phyloP scores from a whole-genome alignment of 2,888 invertebrate species.

The Drosophila melanosoma region DNA sequence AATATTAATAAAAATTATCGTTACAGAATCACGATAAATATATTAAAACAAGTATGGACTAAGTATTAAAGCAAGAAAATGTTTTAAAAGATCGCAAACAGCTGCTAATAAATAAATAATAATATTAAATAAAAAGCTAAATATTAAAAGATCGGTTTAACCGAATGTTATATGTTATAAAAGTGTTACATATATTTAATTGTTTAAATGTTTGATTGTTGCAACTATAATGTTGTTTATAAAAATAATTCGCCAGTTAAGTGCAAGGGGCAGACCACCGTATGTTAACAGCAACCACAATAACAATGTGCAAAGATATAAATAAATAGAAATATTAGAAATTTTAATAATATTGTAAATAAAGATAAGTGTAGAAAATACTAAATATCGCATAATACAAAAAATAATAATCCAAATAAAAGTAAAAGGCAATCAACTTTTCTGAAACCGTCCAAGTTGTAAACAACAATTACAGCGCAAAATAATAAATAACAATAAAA shows the following conservation, averaged over 20 bases:
- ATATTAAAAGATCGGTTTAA: not conserved
- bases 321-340: conserved; percentile 10
- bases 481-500: conserved; percentile 32
- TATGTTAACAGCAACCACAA: conserved; percentile 37
- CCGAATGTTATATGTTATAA: not conserved
- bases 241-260: conserved; percentile 55
- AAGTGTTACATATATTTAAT: not conserved
- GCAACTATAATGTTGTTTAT: conserved; percentile 58
- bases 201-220: conserved; percentile 33
- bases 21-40: not conserved
- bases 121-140: not conserved
- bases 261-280: conserved; percentile 73
- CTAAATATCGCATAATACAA: conserved; percentile 4
- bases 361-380: conserved; percentile 2
- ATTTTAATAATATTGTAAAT: not conserved
- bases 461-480: conserved; percentile 3
- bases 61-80: conserved; percentile 4
- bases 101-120: not conserved
- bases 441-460: conserved; percentile 18
- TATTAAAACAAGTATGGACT: not conserved
- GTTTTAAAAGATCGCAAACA: not conserved
- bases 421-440: conserved; percentile 17
- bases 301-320: conserved; percentile 32
- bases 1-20: not conserved
- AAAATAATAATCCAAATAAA: not conserved